Conservation (phyloP, 2,888 invertebrate genomes). For the Isotomurus palustris region DNA sequence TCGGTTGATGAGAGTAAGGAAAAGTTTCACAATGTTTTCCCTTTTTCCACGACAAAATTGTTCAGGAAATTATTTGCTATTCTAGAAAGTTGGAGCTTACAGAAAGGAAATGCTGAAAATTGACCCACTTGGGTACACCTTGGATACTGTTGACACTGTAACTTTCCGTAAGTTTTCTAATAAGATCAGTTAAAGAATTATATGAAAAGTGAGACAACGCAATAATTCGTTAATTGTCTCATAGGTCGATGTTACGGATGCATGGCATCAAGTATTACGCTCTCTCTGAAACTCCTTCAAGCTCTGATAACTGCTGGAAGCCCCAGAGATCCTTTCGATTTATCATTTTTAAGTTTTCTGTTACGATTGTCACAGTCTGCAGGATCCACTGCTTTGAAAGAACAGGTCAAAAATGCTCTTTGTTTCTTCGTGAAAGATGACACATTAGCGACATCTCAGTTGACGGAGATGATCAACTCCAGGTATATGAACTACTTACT, state of each 20-base stretch:
- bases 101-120: conserved; percentile 43
- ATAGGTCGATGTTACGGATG: conserved; percentile 77
- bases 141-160: conserved; percentile 45
- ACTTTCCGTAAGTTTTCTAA: conserved; percentile 35
- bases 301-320: conserved; percentile 45
- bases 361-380: conserved; percentile 44
- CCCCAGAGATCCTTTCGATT: conserved; percentile 42
- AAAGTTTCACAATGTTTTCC: no score
- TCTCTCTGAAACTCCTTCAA: conserved; percentile 44
- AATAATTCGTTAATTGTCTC: conserved; percentile 23
- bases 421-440: conserved; percentile 47
- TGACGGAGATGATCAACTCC: conserved; percentile 43
- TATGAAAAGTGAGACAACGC: background rate
- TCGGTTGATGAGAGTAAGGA: conserved; percentile 55
- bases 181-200: background rate
- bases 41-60: no score
- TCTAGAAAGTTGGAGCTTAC: conserved; percentile 43
- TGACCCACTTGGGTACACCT: conserved; percentile 41
- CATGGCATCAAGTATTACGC: conserved; percentile 50
- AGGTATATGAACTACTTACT: conserved; percentile 12
- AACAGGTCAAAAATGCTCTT: conserved; percentile 45
- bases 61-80: background rate
- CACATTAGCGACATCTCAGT: conserved; percentile 39
- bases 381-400: conserved; percentile 44
- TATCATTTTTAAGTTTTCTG: conserved; percentile 44